Evolutionary conservation across 2,113 vertebrate genomes (phyloP).

Genomic region (Stegastes partitus): DNA sequence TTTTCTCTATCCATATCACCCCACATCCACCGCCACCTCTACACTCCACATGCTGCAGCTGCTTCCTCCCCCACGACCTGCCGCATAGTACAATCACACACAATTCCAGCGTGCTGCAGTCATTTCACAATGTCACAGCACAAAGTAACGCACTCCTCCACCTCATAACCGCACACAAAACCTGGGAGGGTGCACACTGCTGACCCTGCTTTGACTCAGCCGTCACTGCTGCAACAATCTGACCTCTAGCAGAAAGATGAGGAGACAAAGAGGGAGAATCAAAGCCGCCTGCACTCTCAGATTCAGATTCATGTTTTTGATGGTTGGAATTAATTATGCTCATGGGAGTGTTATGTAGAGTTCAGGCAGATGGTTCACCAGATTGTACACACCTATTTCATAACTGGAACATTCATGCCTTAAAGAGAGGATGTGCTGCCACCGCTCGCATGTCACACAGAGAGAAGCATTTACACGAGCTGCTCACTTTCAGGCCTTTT

Average conservation of each 20-base stretch:
- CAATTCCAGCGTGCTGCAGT: constrained; percentile 80
- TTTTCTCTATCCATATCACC: constrained; percentile 80
- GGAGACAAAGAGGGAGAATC: constrained; percentile 54
- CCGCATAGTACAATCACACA: constrained; percentile 77
- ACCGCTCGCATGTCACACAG: not conserved
- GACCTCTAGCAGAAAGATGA: constrained; percentile 56
- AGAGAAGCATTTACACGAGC: not conserved
- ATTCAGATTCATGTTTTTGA: not conserved
- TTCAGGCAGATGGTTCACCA: constrained; percentile 25
- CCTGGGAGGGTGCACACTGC: not conserved
- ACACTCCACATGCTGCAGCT: constrained; percentile 57
- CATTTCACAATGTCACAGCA: constrained; percentile 84
- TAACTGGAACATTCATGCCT: constrained; percentile 4
- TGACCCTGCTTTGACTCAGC: constrained; percentile 50
- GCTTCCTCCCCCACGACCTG: constrained; percentile 80
- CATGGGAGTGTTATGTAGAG: too few relatives aligned
- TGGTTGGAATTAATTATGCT: not conserved
- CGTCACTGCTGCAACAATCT: constrained; percentile 45
- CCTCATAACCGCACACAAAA: constrained; percentile 15
- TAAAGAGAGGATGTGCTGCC: not conserved
- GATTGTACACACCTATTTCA: constrained; percentile 25
- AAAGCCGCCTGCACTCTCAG: constrained; percentile 11
- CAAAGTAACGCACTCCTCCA: constrained; percentile 44
- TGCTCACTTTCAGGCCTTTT: constrained; percentile 79
- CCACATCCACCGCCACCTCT: constrained; percentile 38